phyloP scores from a whole-genome alignment of 2,113 vertebrate species.

The Fukomys damarensis region DNA sequence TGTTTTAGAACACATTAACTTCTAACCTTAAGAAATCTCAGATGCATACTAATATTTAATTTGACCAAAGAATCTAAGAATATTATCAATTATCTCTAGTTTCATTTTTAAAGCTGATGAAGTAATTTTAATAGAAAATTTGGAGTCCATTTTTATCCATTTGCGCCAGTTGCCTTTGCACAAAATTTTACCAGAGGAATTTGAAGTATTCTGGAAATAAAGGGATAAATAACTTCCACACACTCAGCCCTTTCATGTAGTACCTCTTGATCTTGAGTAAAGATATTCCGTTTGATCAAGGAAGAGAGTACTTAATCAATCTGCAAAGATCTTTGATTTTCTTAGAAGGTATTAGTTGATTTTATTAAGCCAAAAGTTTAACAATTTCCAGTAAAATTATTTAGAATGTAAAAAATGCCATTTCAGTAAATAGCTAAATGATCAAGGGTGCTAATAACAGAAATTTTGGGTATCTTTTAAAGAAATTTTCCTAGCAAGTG shows the following conservation, averaged over 20 bases:
- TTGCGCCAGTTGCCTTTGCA: neutral
- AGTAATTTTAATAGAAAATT: neutral
- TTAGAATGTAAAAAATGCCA: neutral
- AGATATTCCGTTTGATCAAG: neutral
- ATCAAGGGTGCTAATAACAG: neutral
- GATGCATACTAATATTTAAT: neutral
- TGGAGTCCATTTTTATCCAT: neutral
- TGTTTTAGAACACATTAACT: constrained; percentile 16
- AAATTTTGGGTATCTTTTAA: neutral
- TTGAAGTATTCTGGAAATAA: neutral
- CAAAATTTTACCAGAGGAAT: neutral
- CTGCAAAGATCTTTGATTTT: neutral
- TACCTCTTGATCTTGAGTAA: neutral
- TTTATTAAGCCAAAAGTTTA: neutral
- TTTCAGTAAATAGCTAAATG: neutral
- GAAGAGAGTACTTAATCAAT: neutral
- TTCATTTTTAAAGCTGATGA: constrained; percentile 39
- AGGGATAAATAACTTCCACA: neutral
- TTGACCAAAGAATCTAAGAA: neutral
- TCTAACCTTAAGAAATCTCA: neutral
- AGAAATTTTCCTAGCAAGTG: neutral
- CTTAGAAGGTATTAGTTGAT: neutral
- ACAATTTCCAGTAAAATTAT: constrained; percentile 45
- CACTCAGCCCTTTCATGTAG: neutral
- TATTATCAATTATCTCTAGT: neutral